These are phyloP conservation scores for Chloropsis cyanopogon DNA, from an alignment of 2,113 vertebrate genomes.

Conservation along the genomic window DNA sequence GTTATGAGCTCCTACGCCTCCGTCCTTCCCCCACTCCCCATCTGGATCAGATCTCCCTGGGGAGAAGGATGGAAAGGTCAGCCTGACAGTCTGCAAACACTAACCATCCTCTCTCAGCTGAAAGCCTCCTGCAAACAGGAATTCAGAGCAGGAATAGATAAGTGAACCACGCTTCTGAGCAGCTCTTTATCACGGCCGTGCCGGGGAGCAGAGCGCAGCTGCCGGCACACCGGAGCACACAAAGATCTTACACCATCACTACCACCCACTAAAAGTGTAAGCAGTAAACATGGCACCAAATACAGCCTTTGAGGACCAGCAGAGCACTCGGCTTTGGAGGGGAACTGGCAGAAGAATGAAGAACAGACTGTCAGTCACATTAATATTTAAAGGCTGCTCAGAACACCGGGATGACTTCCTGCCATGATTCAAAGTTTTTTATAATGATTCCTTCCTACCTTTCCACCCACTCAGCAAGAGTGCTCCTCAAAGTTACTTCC, in stretches of 20 bases:
- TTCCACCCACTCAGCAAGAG: slow-evolving; percentile 31
- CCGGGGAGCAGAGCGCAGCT: background rate
- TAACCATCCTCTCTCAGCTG: background rate
- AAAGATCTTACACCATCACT: background rate
- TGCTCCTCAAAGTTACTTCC: background rate
- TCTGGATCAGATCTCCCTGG: background rate
- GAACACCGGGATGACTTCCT: background rate
- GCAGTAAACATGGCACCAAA: background rate
- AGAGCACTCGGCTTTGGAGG: background rate
- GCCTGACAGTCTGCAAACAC: background rate
- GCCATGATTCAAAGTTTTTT: background rate
- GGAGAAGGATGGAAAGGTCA: slow-evolving; percentile 33
- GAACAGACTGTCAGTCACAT: background rate
- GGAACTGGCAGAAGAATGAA: background rate
- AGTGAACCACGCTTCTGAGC: background rate
- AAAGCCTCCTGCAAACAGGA: background rate
- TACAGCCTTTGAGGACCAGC: background rate
- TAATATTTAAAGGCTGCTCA: slow-evolving; percentile 16
- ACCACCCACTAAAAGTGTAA: accelerated
- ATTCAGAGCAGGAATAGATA: background rate
- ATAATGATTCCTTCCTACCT: slow-evolving; percentile 16
- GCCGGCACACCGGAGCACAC: accelerated
- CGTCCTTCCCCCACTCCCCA: background rate
- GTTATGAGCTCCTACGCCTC: background rate
- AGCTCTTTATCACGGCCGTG: background rate